These are phyloP conservation scores for Cirrhinus molitorella DNA, from an alignment of 2,797 vertebrate species.

Conservation along the genomic window DNA sequence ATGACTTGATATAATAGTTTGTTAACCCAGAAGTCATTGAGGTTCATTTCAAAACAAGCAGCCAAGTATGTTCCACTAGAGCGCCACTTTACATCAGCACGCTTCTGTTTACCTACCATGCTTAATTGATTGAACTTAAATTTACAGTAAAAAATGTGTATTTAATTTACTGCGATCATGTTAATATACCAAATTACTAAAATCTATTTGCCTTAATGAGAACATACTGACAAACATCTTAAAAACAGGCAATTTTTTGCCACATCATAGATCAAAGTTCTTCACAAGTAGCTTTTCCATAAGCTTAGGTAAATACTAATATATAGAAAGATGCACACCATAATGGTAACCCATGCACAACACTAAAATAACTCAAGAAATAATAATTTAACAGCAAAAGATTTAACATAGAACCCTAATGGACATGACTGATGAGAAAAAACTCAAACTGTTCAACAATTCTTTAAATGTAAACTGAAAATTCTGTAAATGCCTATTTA, in stretches of 20 bases:
- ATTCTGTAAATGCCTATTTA: background rate
- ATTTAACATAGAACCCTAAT: background rate
- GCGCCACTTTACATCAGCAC: conserved; percentile 22
- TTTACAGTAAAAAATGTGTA: background rate
- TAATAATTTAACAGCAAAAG: background rate
- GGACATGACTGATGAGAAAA: too few species aligned
- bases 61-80: conserved; percentile 36
- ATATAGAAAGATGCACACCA: background rate
- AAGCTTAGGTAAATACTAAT: background rate
- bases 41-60: conserved; percentile 49
- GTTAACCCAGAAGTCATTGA: conserved; percentile 61
- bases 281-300: background rate
- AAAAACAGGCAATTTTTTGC: background rate
- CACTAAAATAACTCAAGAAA: background rate
- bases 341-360: background rate
- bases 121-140: background rate
- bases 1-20: conserved; percentile 71
- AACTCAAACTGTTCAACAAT: too few species aligned
- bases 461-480: background rate
- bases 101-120: conserved; percentile 25
- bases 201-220: background rate
- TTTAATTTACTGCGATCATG: too few species aligned
- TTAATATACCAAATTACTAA: background rate
- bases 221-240: background rate
- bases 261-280: background rate